Evolutionary conservation across 1,140 invertebrate species (phyloP), one percentile per base, ranked within the genome.

Genomic region (Drosophila tsacasi): DNA sequence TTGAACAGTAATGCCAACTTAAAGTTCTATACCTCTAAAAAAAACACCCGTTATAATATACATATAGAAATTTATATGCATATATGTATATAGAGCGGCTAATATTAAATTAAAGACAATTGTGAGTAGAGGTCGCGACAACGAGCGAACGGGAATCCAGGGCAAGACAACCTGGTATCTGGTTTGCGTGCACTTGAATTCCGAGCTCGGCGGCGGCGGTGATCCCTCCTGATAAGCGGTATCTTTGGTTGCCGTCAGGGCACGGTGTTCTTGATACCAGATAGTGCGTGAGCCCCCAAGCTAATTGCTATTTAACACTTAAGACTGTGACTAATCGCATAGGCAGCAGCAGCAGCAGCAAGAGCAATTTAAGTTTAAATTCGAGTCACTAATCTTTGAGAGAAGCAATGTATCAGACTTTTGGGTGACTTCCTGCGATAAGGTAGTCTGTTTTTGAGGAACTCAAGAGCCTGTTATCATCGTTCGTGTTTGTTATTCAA

Each of bases 91-190:
- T 71, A 80, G 76, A 40, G 32, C 57, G 44, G 74, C 44, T 52
- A 55, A 81, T 84, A 89, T 90, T 89, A 89, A 90, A 89, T 89
- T 89, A 75, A 84, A 90, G 71, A 84, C 85, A 89, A 89, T 89
- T 89, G 84, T 79, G 81, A 84, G 85, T 81, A 84, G 61, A 89
- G 80, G 84, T 83, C 81, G 62, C 54, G 27, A 62, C 64, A 65
- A 68, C 27, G 42, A 37, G 23, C 21, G 30, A n/a, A 15, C 73
- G 64, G 21, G 23, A 49, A 64, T 50, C 52, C 57, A 12, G 37
- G 30, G 57, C 30, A 75, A 71, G 62, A 72, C 72, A 71, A 64
- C 37, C 55, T 35, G 54, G n/a, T 74, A 73, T 74, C 39, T 73
- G 55, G 68, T 73, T 23, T 37, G 12, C 19, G 54, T 37, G 67